Evolutionary conservation across 2,797 vertebrate species (phyloP), one percentile per base, ranked within the genome.

Genomic region (Phoeniculus purpureus): DNA sequence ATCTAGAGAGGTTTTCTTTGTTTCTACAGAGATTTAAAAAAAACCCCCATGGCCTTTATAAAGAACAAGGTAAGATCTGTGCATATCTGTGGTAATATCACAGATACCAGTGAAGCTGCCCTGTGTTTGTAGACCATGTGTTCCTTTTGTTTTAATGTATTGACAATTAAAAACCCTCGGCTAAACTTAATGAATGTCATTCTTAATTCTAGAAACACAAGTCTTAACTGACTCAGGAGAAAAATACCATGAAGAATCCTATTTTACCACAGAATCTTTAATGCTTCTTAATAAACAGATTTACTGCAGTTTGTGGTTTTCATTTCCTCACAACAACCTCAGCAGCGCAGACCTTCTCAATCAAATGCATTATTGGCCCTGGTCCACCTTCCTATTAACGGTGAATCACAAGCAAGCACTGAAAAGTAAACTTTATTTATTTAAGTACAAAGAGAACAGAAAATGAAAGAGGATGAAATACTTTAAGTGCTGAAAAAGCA

Each of bases 321-420:
- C 14, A 22, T 85, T 94, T 93, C 87, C 84, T 89, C 62, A 54
- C 25, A 83, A 83, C 79, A 89, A n/a, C 9, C 27, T 22, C 47
- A 83, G 47, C 47, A 89, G 83, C 79, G 66, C 51, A 81, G 70
- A 85, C 81, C 66, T 81, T 88, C 83, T 94, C 81, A 81, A 77
- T 91, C 87, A 94, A 81, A 82, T 31, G 29, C 37, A 26, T 62
- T 71, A 47, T 40, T 96, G 84, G 78, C 83, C 47, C 73, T 48
- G 37, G 31, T 94, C 88, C 93, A 88, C 59, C 43, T 67, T 85
- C 64, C 85, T 47, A 70, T 87, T 90, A 94, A 80, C 59, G 76
- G 54, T 31, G 23, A 90, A 75, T 71, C 84, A 70, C 48, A 83
- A 81, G 22, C 37, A 26, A 90, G 29, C 1, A 17, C 84, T 66